Conservation (phyloP, 2,888 invertebrate genomes). For the Hylaea fasciaria region DNA sequence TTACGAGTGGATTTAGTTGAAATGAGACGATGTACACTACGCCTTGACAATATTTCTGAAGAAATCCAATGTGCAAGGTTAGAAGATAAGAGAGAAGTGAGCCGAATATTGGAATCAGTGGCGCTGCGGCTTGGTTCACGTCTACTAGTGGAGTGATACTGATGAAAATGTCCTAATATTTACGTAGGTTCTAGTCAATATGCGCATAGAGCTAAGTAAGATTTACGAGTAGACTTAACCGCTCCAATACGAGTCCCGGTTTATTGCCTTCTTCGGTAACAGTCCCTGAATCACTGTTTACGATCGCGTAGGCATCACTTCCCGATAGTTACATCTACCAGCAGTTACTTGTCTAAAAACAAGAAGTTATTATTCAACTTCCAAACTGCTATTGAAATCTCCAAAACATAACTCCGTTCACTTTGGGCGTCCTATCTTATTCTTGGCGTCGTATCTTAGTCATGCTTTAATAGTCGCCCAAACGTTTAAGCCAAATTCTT, state of each 20-base stretch:
- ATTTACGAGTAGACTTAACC: constrained; percentile 38
- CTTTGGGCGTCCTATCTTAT: background rate
- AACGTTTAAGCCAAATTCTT: too few relatives aligned
- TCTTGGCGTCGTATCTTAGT: too few relatives aligned
- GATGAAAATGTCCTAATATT: too few relatives aligned
- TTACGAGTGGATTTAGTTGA: constrained; percentile 8
- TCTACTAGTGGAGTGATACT: background rate
- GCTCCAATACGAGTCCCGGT: constrained; percentile 39
- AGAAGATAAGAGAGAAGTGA: too few relatives aligned
- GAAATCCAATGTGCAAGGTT: too few relatives aligned
- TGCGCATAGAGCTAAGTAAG: constrained; percentile 6
- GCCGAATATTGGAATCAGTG: too few relatives aligned
- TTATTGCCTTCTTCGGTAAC: constrained; percentile 32
- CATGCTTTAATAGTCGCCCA: background rate
- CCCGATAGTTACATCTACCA: constrained; percentile 14
- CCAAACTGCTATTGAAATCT: background rate
- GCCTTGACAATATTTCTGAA: background rate
- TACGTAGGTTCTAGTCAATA: constrained; percentile 5
- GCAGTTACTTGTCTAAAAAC: constrained; percentile 18
- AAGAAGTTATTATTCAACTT: constrained; percentile 9
- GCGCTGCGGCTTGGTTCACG: too few relatives aligned
- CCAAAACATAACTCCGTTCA: background rate
- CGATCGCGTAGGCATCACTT: constrained; percentile 27
- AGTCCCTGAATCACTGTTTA: constrained; percentile 31
- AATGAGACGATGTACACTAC: background rate